Evolutionary conservation across 2,888 invertebrate genomes (phyloP).

Genomic region (Chaetoderma sp.): DNA sequence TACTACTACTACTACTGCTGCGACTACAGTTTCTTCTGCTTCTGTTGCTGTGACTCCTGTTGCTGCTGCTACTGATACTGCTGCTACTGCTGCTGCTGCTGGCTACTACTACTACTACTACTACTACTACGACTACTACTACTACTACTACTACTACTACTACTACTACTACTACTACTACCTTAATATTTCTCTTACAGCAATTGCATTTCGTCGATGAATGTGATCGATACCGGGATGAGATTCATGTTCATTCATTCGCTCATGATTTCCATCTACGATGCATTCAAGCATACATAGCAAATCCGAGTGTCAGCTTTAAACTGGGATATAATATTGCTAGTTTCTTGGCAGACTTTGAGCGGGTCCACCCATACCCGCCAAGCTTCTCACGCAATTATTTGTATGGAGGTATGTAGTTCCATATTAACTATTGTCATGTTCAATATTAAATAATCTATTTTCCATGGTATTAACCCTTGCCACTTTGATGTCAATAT

Average conservation of each 20-base stretch:
- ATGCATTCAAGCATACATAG: slow-evolving; percentile 77
- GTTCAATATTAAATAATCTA: neutral
- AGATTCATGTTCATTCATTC: slow-evolving; percentile 83
- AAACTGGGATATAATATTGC: slow-evolving; percentile 77
- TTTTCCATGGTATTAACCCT: too few relatives aligned
- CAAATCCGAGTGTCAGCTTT: slow-evolving; percentile 70
- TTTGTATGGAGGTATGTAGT: slow-evolving; percentile 76
- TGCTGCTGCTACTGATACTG: too few relatives aligned
- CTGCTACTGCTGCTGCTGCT: too few relatives aligned
- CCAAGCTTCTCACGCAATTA: slow-evolving; percentile 83
- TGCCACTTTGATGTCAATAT: too few relatives aligned
- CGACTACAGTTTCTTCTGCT: too few relatives aligned
- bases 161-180: too few relatives aligned
- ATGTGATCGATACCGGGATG: slow-evolving; percentile 77
- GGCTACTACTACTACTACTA: too few relatives aligned
- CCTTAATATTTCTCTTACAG: slow-evolving; percentile 43
- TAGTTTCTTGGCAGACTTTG: slow-evolving; percentile 81
- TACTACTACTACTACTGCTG: too few relatives aligned
- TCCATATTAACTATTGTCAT: neutral
- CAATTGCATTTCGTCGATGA: slow-evolving; percentile 65
- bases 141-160: too few relatives aligned
- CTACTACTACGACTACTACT: too few relatives aligned
- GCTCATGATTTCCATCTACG: slow-evolving; percentile 83
- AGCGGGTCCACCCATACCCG: slow-evolving; percentile 81
- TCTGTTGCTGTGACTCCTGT: too few relatives aligned